Evolutionary conservation across 2,797 vertebrate genomes (phyloP).

Genomic region (Cossypha dichroa): DNA sequence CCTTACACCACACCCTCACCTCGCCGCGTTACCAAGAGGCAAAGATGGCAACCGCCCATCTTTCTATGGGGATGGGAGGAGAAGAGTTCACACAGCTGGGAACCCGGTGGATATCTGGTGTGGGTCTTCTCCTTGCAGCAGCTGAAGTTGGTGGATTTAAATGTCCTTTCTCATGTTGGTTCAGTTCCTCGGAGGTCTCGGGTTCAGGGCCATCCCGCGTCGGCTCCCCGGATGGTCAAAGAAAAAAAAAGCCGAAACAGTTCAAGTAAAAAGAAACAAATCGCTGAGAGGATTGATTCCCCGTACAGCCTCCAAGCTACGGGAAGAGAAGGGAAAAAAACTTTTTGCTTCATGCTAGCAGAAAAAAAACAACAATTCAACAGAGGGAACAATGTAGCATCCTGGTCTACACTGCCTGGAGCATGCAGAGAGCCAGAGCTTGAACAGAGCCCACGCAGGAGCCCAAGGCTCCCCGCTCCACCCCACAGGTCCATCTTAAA

Average conservation of each 20-base stretch:
- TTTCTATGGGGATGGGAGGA: neutral
- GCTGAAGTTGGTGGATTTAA: neutral
- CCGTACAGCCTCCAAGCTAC: neutral
- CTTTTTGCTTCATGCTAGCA: neutral
- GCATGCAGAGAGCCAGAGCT: neutral
- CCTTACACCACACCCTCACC: no score
- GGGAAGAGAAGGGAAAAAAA: no score
- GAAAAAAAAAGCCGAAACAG: neutral
- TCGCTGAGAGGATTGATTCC: neutral
- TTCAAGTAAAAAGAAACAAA: neutral
- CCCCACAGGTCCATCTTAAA: neutral
- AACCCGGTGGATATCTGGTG: neutral
- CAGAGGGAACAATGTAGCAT: neutral
- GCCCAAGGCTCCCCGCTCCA: neutral
- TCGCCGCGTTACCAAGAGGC: rapidly evolving
- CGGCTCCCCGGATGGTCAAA: neutral
- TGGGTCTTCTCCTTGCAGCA: neutral
- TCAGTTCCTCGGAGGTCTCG: neutral
- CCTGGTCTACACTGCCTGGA: neutral
- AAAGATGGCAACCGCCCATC: neutral
- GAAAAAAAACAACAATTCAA: neutral
- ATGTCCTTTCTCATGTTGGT: neutral
- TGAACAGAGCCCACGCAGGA: neutral
- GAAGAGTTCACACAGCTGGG: neutral
- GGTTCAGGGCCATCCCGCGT: neutral